phyloP scores from a whole-genome alignment of 2,888 invertebrate genomes.

The Callyntrura guangdongensis region DNA sequence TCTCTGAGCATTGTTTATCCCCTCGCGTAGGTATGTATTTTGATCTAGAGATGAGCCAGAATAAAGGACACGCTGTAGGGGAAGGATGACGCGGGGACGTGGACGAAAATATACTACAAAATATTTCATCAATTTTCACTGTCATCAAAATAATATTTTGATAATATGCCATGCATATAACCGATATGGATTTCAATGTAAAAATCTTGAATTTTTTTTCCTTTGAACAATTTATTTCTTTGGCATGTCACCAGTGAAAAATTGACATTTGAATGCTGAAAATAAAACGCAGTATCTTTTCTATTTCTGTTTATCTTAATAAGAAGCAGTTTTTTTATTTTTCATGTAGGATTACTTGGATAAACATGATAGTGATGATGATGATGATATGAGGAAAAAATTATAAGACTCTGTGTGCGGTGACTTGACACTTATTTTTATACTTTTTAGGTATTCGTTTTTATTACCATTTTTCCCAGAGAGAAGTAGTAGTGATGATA shows the following conservation, averaged over 20 bases:
- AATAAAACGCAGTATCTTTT: no score
- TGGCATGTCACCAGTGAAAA: no score
- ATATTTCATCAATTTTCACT: not conserved
- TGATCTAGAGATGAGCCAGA: not conserved
- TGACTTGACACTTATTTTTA: slow-evolving; percentile 65
- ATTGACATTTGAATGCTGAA: no score
- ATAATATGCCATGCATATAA: no score
- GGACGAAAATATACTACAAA: not conserved
- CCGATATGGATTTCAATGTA: no score
- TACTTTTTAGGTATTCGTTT: not conserved
- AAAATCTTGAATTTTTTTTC: no score
- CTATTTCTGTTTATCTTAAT: not conserved
- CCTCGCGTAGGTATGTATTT: not conserved
- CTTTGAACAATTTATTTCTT: no score
- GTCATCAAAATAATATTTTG: not conserved
- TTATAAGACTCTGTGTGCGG: slow-evolving; percentile 13
- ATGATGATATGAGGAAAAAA: slow-evolving; percentile 5
- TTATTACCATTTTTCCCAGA: no score
- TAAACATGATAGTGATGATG: not conserved
- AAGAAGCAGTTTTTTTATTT: not conserved
- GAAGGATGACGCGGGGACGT: slow-evolving; percentile 12
- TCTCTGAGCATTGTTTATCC: not conserved
- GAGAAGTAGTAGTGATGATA: no score
- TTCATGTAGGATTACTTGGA: not conserved
- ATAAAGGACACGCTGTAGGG: slow-evolving; percentile 11